Percentiles rank a stretch among this genome's conserved stretches.
Conservation (phyloP, 2,797 vertebrate species). For the Esox masquinongy region DNA sequence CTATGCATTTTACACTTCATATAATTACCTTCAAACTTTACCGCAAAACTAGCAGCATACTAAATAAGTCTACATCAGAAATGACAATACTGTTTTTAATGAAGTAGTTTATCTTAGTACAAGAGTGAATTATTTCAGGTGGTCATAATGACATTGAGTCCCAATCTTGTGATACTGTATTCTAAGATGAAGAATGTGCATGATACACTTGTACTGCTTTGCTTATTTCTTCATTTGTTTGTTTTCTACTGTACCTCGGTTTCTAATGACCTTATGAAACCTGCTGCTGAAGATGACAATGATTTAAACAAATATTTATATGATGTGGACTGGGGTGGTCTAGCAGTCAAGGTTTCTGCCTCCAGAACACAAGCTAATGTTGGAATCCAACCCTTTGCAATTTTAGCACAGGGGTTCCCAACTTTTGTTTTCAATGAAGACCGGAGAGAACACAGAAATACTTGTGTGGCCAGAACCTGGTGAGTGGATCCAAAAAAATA, state of each 20-base stretch:
- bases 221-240: not conserved
- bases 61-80: constrained; percentile 22
- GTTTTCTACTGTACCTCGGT: not conserved
- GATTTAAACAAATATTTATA: not conserved
- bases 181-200: constrained; percentile 57
- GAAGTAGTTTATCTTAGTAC: constrained; percentile 52
- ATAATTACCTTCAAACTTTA: constrained; percentile 24
- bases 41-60: constrained; percentile 3
- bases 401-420: no score
- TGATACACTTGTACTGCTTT: constrained; percentile 40
- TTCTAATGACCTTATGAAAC: constrained; percentile 21
- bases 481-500: no score
- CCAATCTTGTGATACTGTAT: constrained; percentile 30
- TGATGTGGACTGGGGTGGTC: not conserved
- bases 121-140: constrained; percentile 32
- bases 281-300: constrained; percentile 19
- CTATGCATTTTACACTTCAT: constrained; percentile 62
- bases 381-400: no score
- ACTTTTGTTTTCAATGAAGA: no score
- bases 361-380: no score
- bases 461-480: no score
- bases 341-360: no score
- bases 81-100: constrained; percentile 34
- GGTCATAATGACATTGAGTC: constrained; percentile 26
- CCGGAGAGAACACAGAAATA: no score